phyloP scores from a whole-genome alignment of 2,113 vertebrate species.

The Callionymus lyra region DNA sequence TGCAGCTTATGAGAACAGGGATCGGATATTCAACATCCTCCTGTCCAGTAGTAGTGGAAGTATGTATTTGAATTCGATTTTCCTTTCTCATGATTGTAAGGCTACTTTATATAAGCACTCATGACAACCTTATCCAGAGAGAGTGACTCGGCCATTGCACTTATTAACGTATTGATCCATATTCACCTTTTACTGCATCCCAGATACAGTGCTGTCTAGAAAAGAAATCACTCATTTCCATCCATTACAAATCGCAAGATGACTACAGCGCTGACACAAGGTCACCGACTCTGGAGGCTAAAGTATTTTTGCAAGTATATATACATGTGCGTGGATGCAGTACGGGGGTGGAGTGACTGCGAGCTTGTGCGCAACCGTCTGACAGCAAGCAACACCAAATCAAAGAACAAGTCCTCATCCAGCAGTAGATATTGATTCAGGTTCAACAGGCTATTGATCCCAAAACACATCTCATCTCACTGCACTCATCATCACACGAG shows the following conservation, averaged over 20 bases:
- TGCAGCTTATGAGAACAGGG: too few relatives aligned
- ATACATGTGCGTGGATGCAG: conserved; percentile 3
- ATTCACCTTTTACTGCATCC: conserved; percentile 29
- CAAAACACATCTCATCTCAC: conserved; percentile 16
- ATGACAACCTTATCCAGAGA: conserved; percentile 12
- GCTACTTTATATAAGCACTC: conserved; percentile 16
- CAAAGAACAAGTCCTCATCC: conserved; percentile 45
- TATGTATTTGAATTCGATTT: background rate
- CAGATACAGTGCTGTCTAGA: conserved; percentile 30
- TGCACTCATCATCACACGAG: conserved; percentile 34
- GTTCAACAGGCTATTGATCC: conserved; percentile 58
- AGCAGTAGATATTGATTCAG: conserved; percentile 44
- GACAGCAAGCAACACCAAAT: conserved; percentile 51
- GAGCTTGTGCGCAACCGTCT: conserved; percentile 44
- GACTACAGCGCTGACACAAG: conserved; percentile 41
- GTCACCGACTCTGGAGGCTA: conserved; percentile 42
- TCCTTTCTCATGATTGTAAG: conserved; percentile 7
- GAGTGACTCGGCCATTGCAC: conserved; percentile 20
- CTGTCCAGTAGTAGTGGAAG: too few relatives aligned
- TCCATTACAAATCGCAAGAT: conserved; percentile 55
- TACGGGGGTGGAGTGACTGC: conserved; percentile 28
- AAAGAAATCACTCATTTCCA: conserved; percentile 53
- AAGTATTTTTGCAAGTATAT: conserved; percentile 18
- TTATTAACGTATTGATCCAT: conserved; percentile 38
- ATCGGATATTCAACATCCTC: too few relatives aligned